phyloP scores from a whole-genome alignment of 2,797 vertebrate genomes.

The Pogonophryne albipinna region DNA sequence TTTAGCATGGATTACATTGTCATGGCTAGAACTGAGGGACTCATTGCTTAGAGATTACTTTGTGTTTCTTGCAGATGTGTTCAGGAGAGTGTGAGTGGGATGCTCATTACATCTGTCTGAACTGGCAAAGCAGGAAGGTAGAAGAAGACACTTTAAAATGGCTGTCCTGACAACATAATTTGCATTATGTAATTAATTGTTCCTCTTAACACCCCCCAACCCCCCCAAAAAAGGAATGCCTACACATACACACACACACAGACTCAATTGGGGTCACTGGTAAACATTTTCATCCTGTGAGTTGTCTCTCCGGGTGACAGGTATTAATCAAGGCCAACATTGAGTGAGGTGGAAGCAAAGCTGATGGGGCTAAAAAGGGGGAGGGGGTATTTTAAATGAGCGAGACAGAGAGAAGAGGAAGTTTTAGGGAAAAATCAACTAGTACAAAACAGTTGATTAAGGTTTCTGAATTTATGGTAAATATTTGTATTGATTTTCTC shows the following conservation, averaged over 20 bases:
- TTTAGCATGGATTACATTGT: slow-evolving; percentile 77
- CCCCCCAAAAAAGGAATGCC: neutral
- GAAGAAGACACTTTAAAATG: slow-evolving; percentile 58
- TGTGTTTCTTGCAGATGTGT: slow-evolving; percentile 65
- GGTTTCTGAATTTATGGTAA: neutral
- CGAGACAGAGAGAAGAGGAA: slow-evolving; percentile 7
- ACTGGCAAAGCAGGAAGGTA: slow-evolving; percentile 65
- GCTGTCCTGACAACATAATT: slow-evolving; percentile 83
- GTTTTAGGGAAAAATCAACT: slow-evolving; percentile 21
- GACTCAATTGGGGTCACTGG: slow-evolving; percentile 54
- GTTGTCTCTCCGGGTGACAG: slow-evolving; percentile 76
- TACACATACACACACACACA: too few species aligned
- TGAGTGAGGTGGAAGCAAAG: slow-evolving; percentile 59
- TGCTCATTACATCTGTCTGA: slow-evolving; percentile 74
- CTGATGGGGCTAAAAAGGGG: slow-evolving; percentile 26
- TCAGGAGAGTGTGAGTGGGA: slow-evolving; percentile 45
- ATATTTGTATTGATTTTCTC: too few species aligned
- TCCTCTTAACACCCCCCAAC: slow-evolving; percentile 52
- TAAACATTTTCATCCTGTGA: slow-evolving; percentile 71
- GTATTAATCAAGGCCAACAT: slow-evolving; percentile 77
- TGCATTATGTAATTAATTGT: slow-evolving; percentile 87
- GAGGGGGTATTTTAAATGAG: slow-evolving; percentile 9
- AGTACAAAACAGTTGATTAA: slow-evolving; percentile 2
- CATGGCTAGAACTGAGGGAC: slow-evolving; percentile 60
- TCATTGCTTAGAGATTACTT: slow-evolving; percentile 71